Percentiles rank a stretch among this genome's conserved stretches.
Conservation (phyloP, 2,888 invertebrate species). For the Caenorhabditis angaria region DNA sequence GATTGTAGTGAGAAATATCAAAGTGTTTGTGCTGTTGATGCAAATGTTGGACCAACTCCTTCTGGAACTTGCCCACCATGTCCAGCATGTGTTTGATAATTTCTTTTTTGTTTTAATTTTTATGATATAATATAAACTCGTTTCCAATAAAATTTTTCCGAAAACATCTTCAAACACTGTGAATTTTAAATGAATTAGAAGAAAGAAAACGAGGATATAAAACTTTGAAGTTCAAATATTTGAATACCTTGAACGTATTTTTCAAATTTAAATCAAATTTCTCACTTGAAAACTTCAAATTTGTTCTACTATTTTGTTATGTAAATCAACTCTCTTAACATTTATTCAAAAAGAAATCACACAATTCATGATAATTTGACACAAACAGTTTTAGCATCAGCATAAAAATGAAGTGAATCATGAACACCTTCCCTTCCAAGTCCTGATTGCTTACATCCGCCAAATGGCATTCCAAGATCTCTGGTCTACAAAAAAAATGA, state of each 20-base stretch:
- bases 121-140: too few relatives aligned
- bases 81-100: constrained; percentile 10
- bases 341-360: not conserved
- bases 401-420: constrained; percentile 76
- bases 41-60: constrained; percentile 8
- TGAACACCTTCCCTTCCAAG: constrained; percentile 75
- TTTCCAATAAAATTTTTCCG: too few relatives aligned
- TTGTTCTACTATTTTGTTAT: not conserved
- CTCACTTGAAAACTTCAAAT: too few relatives aligned
- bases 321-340: not conserved
- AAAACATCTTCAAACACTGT: too few relatives aligned
- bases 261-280: too few relatives aligned
- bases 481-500: constrained; percentile 70
- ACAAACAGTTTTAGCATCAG: constrained; percentile 76
- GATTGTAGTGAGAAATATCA: constrained; percentile 16
- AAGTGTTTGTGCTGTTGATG: constrained; percentile 24
- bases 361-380: constrained; percentile 55
- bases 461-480: constrained; percentile 77
- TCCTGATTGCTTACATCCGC: constrained; percentile 76
- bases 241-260: too few relatives aligned
- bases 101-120: not conserved
- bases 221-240: not conserved
- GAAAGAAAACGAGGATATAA: too few relatives aligned
- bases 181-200: not conserved
- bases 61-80: constrained; percentile 29